Evolutionary conservation across 2,113 vertebrate genomes (phyloP), one percentile per base, ranked within the genome.

Genomic region (Dendropsophus ebraccatus): DNA sequence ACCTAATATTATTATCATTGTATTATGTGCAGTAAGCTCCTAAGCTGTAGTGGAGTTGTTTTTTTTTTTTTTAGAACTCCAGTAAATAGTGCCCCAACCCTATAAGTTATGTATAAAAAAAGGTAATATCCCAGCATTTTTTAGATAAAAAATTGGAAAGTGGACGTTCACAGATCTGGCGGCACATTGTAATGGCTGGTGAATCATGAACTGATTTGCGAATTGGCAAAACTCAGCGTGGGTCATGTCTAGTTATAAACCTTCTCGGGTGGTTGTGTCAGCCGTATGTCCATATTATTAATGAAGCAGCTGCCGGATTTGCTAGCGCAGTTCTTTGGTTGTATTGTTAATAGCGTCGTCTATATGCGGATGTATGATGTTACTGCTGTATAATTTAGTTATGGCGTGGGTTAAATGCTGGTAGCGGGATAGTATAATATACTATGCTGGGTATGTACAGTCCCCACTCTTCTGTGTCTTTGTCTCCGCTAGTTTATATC

Each of bases 351-450:
- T 62, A 14, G 28, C 30, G 14, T 19, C 35, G 17, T 69, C 28
- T 21, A 21, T 69, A 37, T 37, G 8, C 37, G 67, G 17, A 37
- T 41, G 67, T 41, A 23, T 23, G 12, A 70, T 70, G 30, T 28
- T 8, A 21, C 16, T 32, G 28, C 62, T 69, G 65, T 69, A 69
- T 69, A 69, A 35, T 69, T 69, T 35, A 69, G 65, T 69, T 69
- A 69, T 69, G 14, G 21, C 37, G 13, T 50, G 47, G 50, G 28
- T 19, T 37, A 16, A 37, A 35, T 70, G 47, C 25, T 50, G 14
- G 41, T 76, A 28, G 13, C 4, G 11, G n/a, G 25, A 45, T 28
- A 21, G 28, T 32, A 77, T 52, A 50, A 77, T 54, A 54, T 32
- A 77, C 17, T 54, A 21, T 52, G 8, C 16, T 9, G 21, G 23